Conservation (phyloP, 2,113 vertebrate genomes). For the Cyprinodon variegatus region DNA sequence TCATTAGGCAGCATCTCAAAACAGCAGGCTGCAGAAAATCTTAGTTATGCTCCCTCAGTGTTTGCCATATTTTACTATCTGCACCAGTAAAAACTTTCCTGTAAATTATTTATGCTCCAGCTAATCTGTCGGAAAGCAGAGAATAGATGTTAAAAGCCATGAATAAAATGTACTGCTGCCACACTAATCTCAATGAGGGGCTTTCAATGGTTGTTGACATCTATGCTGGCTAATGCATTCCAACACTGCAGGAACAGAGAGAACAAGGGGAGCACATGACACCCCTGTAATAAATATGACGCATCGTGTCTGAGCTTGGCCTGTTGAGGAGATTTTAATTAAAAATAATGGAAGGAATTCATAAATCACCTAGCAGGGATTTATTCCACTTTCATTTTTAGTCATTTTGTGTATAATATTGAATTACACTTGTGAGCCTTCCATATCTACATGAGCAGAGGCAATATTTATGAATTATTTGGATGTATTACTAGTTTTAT, state of each 20-base stretch:
- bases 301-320: slow-evolving; percentile 1
- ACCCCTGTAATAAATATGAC: slow-evolving; percentile 17
- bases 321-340: slow-evolving; percentile 17
- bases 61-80: slow-evolving; percentile 14
- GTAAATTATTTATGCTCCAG: slow-evolving; percentile 22
- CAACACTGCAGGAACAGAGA: slow-evolving; percentile 15
- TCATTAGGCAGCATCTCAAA: not conserved
- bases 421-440: not conserved
- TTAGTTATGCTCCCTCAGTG: not conserved
- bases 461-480: slow-evolving; percentile 8
- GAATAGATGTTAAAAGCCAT: slow-evolving; percentile 3
- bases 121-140: slow-evolving; percentile 2
- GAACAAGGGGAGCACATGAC: slow-evolving; percentile 3
- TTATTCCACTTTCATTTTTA: slow-evolving; percentile 23
- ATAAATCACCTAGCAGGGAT: slow-evolving; percentile 33
- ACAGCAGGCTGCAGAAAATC: not conserved
- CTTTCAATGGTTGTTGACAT: slow-evolving; percentile 15
- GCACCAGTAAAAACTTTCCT: slow-evolving; percentile 10
- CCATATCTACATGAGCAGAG: slow-evolving; percentile 1
- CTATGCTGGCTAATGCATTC: slow-evolving; percentile 1
- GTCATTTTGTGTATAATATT: slow-evolving; percentile 1
- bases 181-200: slow-evolving; percentile 10
- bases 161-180: slow-evolving; percentile 19
- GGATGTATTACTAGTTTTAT: not conserved
- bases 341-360: slow-evolving; percentile 6